Percentiles rank a stretch among this genome's conserved stretches.
Evolutionary conservation across 2,113 vertebrate species (phyloP).

Genomic region (Solenodon paradoxus): DNA sequence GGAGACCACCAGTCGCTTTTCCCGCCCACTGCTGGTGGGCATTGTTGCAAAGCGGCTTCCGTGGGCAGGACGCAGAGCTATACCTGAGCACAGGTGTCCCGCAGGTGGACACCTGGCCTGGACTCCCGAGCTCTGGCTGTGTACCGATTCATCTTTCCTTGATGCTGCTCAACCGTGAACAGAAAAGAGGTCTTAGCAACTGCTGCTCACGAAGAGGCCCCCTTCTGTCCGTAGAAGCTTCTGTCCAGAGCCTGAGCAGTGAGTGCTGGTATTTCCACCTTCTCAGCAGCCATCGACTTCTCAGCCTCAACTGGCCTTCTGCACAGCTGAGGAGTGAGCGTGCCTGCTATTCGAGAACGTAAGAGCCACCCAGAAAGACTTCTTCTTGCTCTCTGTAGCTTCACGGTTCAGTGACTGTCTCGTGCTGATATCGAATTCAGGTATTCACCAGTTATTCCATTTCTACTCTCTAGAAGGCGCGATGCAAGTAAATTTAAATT

Average conservation of each 20-base stretch:
- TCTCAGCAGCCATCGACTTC: not conserved
- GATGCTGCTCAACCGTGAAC: not conserved
- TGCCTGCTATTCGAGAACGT: not conserved
- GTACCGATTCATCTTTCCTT: not conserved
- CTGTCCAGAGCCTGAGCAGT: not conserved
- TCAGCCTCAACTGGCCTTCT: not conserved
- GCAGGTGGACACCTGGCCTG: rapidly evolving
- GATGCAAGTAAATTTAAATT: not conserved
- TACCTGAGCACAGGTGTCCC: not conserved
- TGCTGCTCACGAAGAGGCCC: not conserved
- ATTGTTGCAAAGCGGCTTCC: too few relatives aligned
- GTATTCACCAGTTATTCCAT: not conserved
- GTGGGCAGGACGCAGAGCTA: too few relatives aligned
- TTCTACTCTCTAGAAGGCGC: not conserved
- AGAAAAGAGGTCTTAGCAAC: not conserved
- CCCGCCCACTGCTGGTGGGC: too few relatives aligned
- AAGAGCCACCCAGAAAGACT: not conserved
- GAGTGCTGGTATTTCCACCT: not conserved
- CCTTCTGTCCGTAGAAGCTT: too few relatives aligned
- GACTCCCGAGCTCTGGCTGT: rapidly evolving
- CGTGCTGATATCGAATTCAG: not conserved
- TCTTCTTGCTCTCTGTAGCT: not conserved
- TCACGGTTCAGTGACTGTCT: not conserved
- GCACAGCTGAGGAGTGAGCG: too few relatives aligned
- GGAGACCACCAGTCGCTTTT: not conserved